Evolutionary conservation across 2,113 vertebrate genomes (phyloP).

Genomic region (Hippocampus zosterae): DNA sequence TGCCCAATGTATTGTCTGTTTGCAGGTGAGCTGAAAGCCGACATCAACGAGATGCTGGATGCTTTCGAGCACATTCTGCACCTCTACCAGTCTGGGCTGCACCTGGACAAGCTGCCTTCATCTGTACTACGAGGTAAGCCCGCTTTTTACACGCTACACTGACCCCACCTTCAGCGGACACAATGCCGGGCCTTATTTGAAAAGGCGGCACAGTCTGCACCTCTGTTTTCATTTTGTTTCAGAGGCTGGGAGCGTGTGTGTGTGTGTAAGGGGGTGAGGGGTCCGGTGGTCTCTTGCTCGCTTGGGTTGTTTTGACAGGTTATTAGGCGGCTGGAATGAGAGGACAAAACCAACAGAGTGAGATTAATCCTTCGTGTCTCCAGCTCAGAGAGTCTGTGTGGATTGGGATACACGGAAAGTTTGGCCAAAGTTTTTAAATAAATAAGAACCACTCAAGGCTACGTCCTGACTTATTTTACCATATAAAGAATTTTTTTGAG

Average conservation of each 20-base stretch:
- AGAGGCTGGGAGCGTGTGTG: conserved; percentile 1
- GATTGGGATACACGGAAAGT: conserved; percentile 6
- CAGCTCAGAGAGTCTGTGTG: conserved; percentile 30
- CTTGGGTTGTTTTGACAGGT: conserved; percentile 56
- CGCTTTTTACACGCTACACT: conserved; percentile 26
- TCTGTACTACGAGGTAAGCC: conserved; percentile 75
- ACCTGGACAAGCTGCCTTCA: conserved; percentile 74
- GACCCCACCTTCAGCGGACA: conserved; percentile 8
- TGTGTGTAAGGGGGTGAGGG: neutral
- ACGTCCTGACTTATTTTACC: neutral
- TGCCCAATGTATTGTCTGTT: conserved; percentile 36
- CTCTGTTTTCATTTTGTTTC: conserved; percentile 48
- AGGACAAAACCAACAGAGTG: conserved; percentile 52
- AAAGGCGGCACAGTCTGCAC: conserved; percentile 11
- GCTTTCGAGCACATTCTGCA: conserved; percentile 83
- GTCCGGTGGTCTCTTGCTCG: conserved; percentile 9
- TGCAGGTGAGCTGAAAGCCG: conserved; percentile 78
- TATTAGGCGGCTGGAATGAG: conserved; percentile 65
- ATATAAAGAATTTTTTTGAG: conserved; percentile 4
- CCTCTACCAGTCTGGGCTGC: conserved; percentile 83
- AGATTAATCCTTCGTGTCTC: conserved; percentile 53
- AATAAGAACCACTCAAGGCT: neutral
- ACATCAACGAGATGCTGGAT: conserved; percentile 79
- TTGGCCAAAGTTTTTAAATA: neutral
- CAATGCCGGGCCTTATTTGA: conserved; percentile 17